Base-by-base conservation (phyloP, 2,113 vertebrate genomes). In the Cervus canadensis region DNA sequence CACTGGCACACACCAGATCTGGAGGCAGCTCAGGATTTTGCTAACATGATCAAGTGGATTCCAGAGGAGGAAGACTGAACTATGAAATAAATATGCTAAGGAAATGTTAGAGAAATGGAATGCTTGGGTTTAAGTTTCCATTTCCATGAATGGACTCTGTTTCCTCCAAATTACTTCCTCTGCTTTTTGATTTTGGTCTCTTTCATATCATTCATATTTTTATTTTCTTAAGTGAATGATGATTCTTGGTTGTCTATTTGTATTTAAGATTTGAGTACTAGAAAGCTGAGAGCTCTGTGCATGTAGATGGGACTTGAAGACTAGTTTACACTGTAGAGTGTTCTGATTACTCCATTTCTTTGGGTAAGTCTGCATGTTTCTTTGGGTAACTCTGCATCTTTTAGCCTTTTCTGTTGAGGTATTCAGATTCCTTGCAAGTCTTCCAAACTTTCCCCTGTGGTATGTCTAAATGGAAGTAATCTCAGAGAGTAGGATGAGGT, bases 21-120 rank as follows among this genome's bases (percentile, higher is more conserved):
- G 50, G 26, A 82, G 36, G 19, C 36, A 28, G 33, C 52, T 92
- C 83, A 71, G 13, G 19, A 40, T 87, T 95, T 92, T 71, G 40
- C 33, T 57, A 74, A 79, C 40, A 17, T 7, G 33, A 40, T 59
- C 30, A 8, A 57, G 40, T 87, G 33, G 4, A 26, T 56, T 7
- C 59, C 95, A 87, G 33, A 78, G n/a, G 21, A 83, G 9, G 14
- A 87, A 92, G 74, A 71, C 50, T 57, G 4, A 79, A 93, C 62
- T 83, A 40, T 52, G 52, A 10, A 91, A 90, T 85, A 71, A 82
- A 92, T 30, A 95, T 45, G 56, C 45, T 54, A 92, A 87, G 36
- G 71, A 92, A 87, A 76, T 83, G 28, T 88, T 96, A 96, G 36
- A 95, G 30, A 79, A 92, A 87, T 57, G 59, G 52, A 87, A 91